phyloP scores from a whole-genome alignment of 2,113 vertebrate genomes.

The Dipodomys spectabilis region DNA sequence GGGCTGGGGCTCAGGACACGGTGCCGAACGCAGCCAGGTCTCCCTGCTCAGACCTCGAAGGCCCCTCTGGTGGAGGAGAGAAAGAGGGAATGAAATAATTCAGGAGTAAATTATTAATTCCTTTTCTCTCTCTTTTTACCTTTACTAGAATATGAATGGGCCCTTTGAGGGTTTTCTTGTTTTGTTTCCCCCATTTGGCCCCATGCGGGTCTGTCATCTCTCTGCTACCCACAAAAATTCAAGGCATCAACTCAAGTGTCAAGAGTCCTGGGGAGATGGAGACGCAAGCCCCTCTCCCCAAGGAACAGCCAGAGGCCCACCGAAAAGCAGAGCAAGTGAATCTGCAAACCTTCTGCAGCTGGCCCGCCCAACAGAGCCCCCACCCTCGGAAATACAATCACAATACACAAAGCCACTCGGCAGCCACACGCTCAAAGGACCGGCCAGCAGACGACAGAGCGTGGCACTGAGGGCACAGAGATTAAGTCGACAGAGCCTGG shows the following conservation, averaged over 20 bases:
- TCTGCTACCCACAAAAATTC: not conserved
- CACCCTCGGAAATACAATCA: slow-evolving; percentile 26
- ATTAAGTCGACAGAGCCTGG: slow-evolving; percentile 50
- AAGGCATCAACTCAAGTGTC: not conserved
- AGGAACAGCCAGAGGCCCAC: rapidly evolving
- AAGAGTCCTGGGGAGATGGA: not conserved
- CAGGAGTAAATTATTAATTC: not conserved
- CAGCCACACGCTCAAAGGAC: slow-evolving; percentile 40
- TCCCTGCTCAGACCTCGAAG: not conserved
- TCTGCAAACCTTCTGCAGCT: slow-evolving; percentile 46
- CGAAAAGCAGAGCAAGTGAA: not conserved
- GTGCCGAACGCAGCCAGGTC: not conserved
- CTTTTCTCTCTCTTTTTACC: not conserved
- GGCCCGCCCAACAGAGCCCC: not conserved
- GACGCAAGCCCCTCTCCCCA: not conserved
- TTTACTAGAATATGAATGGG: not conserved
- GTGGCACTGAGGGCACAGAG: not conserved
- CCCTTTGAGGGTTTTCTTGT: not conserved
- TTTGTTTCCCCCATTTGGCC: slow-evolving; percentile 22
- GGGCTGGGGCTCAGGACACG: not conserved
- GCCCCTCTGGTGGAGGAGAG: not conserved
- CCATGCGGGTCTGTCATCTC: slow-evolving; percentile 1
- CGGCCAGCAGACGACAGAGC: not conserved
- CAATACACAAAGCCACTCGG: slow-evolving; percentile 41
- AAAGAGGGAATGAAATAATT: not conserved